Base-by-base conservation (phyloP, 1,140 invertebrate genomes). In the Saxidomus purpurata region DNA sequence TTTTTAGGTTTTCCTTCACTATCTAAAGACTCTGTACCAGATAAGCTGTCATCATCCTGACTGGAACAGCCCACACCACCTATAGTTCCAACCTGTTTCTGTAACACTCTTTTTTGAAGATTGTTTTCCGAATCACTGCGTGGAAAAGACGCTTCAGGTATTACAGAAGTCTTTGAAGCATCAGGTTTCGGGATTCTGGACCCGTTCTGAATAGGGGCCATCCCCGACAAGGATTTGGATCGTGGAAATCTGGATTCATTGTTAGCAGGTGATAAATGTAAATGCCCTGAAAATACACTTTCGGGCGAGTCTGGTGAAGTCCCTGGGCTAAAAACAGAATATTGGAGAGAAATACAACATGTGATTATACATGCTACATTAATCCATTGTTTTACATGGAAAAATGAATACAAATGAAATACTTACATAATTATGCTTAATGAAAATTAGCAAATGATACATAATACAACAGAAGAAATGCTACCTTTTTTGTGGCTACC, bases 31-130 rank as follows among this genome's bases (percentile, higher is more conserved):
- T 88, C 86, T 0, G 86, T 88, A 0, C 86, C 86, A 22, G 86
- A 88, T 28, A 88, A 49, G 40, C 86, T 88, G 25, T 88, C 86
- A 31, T 88, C 86, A 55, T 88, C 86, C 28, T 77, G 85, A 17
- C 81, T 84, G 3, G 52, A 63, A 49, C 52, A 59, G n/a, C 86
- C 77, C 0, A 88, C 77, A 0, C 86, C 86, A 49, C 77, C 86
- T 69, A 88, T 71, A 67, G 76, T 81, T 15, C 49, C 71, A 4
- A 79, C 59, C 34, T 88, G 86, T 55, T 88, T 88, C 13, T 74
- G 86, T 28, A 88, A 61, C 22, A 81, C 38, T 28, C 59, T 59
- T 67, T 81, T 80, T 25, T 77, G 61, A 31, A 88, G 40, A 81
- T 67, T 80, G 17, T 43, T 63, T 28, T 88, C 86, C n/a, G 86